A percentile compares a stretch with the other conserved stretches of the same genome.
Evolutionary conservation across 2,888 invertebrate species (phyloP).

Genomic region (Tubulanus polymorphus): DNA sequence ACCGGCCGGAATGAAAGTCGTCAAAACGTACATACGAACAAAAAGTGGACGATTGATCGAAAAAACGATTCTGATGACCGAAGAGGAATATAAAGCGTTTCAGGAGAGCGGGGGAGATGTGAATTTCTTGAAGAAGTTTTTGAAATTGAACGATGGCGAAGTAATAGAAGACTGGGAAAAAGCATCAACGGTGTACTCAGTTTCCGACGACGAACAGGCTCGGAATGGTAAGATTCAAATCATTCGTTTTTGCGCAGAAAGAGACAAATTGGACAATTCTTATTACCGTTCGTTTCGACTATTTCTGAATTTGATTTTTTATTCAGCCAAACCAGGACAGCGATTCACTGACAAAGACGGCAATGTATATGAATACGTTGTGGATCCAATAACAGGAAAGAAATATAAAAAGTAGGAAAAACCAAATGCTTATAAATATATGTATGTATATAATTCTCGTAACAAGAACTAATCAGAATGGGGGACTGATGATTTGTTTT

Average conservation of each 20-base stretch:
- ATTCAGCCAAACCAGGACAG: slow-evolving; percentile 38
- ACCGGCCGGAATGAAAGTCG: slow-evolving; percentile 40
- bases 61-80: slow-evolving; percentile 47
- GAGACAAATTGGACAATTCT: not conserved
- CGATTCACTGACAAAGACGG: slow-evolving; percentile 48
- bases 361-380: slow-evolving; percentile 43
- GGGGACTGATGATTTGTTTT: no score
- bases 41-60: slow-evolving; percentile 51
- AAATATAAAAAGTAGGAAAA: slow-evolving; percentile 51
- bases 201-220: slow-evolving; percentile 36
- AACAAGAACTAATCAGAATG: no score
- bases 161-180: slow-evolving; percentile 51
- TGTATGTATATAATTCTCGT: no score
- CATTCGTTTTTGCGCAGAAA: not conserved
- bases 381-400: slow-evolving; percentile 51
- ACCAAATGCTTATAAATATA: no score
- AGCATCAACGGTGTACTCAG: slow-evolving; percentile 45
- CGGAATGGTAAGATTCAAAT: not conserved
- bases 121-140: slow-evolving; percentile 44
- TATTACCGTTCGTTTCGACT: not conserved
- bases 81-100: slow-evolving; percentile 45
- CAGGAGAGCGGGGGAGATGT: slow-evolving; percentile 43
- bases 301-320: not conserved
- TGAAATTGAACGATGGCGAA: slow-evolving; percentile 45
- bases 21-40: slow-evolving; percentile 42